A percentile compares a stretch with the other conserved stretches of the same genome.
These are phyloP conservation scores for Nycticorax nycticorax DNA, from an alignment of 2,113 vertebrate species.

Conservation along the genomic window DNA sequence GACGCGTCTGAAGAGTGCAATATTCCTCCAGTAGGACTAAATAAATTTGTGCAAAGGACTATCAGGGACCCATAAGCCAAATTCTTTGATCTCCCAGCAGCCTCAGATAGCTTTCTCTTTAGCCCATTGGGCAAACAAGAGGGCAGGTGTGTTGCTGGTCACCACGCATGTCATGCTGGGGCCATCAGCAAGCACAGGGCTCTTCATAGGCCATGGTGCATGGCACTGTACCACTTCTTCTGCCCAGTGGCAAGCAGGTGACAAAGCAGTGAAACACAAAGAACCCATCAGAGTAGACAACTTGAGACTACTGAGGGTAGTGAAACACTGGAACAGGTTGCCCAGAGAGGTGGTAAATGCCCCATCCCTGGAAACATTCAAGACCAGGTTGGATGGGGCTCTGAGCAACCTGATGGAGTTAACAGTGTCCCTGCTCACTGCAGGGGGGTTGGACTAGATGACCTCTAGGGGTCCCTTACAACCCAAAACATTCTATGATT, in stretches of 20 bases:
- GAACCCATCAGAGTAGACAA: background rate
- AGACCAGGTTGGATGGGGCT: too few species aligned
- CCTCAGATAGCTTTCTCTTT: background rate
- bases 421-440: too few species aligned
- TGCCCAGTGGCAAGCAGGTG: background rate
- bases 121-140: background rate
- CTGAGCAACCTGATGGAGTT: too few species aligned
- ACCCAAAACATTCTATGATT: too few species aligned
- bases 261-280: background rate
- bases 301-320: background rate
- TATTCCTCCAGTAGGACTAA: background rate
- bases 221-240: fast-evolving
- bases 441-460: too few species aligned
- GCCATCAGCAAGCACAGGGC: background rate
- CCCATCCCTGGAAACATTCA: too few species aligned
- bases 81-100: background rate
- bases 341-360: too few species aligned
- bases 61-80: background rate
- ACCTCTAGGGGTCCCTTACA: too few species aligned
- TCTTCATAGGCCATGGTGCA: background rate
- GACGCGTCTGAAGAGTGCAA: background rate
- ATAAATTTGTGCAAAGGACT: background rate
- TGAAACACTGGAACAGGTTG: too few species aligned
- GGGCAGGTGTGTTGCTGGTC: background rate
- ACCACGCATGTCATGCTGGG: background rate